phyloP scores from a whole-genome alignment of 30 jellyfish, hydroid and myxozoan genomes.

The Sanderia malayensis region DNA sequence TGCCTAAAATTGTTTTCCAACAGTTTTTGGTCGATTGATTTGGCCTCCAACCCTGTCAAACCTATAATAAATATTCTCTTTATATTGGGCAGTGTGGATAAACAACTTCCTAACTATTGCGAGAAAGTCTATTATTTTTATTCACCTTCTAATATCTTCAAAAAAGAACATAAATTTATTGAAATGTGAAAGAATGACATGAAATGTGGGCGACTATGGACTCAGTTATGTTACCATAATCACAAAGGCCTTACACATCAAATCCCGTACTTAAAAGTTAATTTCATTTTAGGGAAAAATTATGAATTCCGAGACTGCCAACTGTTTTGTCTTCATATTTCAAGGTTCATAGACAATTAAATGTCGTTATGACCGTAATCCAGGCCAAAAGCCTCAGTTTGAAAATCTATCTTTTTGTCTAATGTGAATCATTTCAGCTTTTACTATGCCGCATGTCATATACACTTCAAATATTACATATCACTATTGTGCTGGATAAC shows the following conservation, averaged over 20 bases:
- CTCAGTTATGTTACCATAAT: conserved; percentile 51
- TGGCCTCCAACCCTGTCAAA: too few species aligned
- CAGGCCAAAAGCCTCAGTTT: conserved; percentile 34
- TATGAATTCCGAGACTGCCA: conserved; percentile 41
- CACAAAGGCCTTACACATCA: conserved; percentile 49
- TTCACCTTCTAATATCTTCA: too few species aligned
- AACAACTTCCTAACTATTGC: too few species aligned
- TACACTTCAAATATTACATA: neutral
- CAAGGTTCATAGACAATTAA: conserved; percentile 47
- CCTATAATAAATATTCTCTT: too few species aligned
- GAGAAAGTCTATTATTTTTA: too few species aligned
- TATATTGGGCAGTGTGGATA: too few species aligned
- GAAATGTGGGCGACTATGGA: too few species aligned
- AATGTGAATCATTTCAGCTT: conserved; percentile 22
- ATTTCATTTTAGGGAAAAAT: conserved; percentile 58
- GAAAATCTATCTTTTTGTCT: conserved; percentile 16
- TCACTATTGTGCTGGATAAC: neutral
- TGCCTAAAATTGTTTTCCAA: too few species aligned
- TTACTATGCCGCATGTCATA: neutral
- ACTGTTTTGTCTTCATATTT: conserved; percentile 28
- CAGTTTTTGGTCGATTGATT: too few species aligned
- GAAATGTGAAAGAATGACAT: too few species aligned
- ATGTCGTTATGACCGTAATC: conserved; percentile 46
- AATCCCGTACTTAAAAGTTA: conserved; percentile 37
- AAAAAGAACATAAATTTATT: too few species aligned